A percentile compares a stretch with the other conserved stretches of the same genome.
phyloP scores from a whole-genome alignment of 53 echinoderm and acorn worm species.

The Mesocentrotus franciscanus region DNA sequence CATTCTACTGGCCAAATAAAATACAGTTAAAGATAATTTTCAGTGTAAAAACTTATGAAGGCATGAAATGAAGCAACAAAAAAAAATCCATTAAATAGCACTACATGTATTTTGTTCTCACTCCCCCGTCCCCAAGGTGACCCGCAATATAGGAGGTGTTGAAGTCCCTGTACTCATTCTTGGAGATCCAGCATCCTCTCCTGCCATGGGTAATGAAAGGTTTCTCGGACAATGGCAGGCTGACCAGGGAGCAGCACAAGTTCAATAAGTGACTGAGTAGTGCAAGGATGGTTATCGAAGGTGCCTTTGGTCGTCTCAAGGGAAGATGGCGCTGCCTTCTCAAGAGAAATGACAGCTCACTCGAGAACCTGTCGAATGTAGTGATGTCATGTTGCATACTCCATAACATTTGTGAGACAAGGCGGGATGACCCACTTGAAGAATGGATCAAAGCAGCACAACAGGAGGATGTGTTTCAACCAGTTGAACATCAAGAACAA shows the following conservation, averaged over 20 bases:
- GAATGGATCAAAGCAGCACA: not conserved
- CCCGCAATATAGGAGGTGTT: constrained; percentile 32
- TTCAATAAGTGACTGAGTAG: constrained; percentile 74
- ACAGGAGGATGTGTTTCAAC: no score
- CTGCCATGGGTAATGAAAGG: constrained; percentile 80
- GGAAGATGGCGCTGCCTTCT: constrained; percentile 74
- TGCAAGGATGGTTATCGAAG: constrained; percentile 75
- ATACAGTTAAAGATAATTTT: no score
- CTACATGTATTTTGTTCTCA: no score
- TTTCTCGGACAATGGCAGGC: constrained; percentile 61
- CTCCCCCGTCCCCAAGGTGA: no score
- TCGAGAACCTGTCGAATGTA: constrained; percentile 57
- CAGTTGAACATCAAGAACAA: no score
- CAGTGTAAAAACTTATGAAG: no score
- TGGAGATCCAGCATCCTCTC: constrained; percentile 82
- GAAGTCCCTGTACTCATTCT: constrained; percentile 71
- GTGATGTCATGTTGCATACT: constrained; percentile 73
- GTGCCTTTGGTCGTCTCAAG: constrained; percentile 78
- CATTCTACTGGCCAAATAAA: no score
- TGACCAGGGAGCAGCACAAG: constrained; percentile 41
- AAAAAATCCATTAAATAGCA: no score
- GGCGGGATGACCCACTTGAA: constrained; percentile 23
- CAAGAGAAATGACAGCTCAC: constrained; percentile 66
- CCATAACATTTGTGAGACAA: constrained; percentile 75
- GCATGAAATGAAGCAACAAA: no score